Evolutionary conservation across 2,113 vertebrate genomes (phyloP).

Genomic region (Pachycephala philippinensis): DNA sequence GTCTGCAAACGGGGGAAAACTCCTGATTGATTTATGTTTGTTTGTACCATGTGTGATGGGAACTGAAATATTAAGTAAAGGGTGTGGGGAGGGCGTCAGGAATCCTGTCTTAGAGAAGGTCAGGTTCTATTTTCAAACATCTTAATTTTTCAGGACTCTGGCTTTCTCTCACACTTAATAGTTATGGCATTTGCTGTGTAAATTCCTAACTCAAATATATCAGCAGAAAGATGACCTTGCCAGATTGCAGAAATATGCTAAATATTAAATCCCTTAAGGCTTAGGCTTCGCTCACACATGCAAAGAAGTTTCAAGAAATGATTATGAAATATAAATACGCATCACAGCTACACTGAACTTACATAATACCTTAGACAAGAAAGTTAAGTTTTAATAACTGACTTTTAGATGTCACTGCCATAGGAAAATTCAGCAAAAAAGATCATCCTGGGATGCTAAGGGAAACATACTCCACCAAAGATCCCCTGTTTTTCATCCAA

Average conservation of each 20-base stretch:
- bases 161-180: conserved; percentile 24
- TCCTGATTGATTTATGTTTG: background rate
- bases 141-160: conserved; percentile 30
- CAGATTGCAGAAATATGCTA: conserved; percentile 58
- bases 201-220: conserved; percentile 48
- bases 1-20: background rate
- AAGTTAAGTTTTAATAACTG: background rate
- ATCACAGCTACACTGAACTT: conserved; percentile 4
- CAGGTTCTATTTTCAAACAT: conserved; percentile 4
- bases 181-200: conserved; percentile 25
- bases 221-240: conserved; percentile 50
- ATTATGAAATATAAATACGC: conserved; percentile 17
- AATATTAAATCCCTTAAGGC: conserved; percentile 44
- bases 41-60: background rate
- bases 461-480: background rate
- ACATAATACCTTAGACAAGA: background rate
- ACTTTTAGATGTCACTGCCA: background rate
- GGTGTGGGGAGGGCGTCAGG: background rate
- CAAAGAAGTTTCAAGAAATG: conserved; percentile 34
- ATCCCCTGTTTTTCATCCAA: background rate
- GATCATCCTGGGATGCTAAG: background rate
- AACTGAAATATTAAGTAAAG: background rate
- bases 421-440: background rate
- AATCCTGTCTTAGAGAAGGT: background rate
- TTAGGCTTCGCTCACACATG: conserved; percentile 22